Base-by-base conservation (phyloP, 1,140 invertebrate species). In the Eubasilissa regina region DNA sequence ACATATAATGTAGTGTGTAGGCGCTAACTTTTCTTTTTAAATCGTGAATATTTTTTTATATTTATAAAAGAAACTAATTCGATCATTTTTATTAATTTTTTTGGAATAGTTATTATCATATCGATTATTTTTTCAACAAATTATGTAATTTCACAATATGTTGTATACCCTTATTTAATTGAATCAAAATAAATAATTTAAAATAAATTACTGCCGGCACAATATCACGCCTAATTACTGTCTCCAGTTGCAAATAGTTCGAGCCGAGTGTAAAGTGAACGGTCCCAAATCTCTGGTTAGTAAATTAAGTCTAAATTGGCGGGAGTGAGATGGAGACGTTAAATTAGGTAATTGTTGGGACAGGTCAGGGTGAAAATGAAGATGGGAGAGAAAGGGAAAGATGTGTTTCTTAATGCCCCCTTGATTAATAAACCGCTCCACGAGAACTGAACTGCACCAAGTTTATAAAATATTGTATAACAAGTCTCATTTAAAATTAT, bases 281-380 rank as follows among this genome's bases (percentile, higher is more conserved):
- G 75, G 64, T 55, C 48, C 44, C 64, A 64, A n/a, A 68, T 15
- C 62, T 77, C 47, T 75, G 64, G 60, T 72, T 68, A 73, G 60
- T 64, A 83, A 83, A 83, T 83, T 79, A 83, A 78, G 76, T 56
- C 79, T 76, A 70, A 70, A 48, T 55, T 75, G 77, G 78, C 44
- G 53, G 47, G 76, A 81, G 72, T 13, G 80, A 55, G 75, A 81
- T 75, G 75, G 78, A 82, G 75, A 80, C 75, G 77, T 66, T 77
- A 80, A 83, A 83, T 83, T 78, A 80, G 62, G 79, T 76, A 78
- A 83, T 80, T 83, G 81, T 83, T 83, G 76, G 76, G 76, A 70
- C 55, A 83, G 81, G 78, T 80, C 79, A 58, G 19, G 78, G 77
- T 80, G 81, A 56, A 79, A 77, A 79, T 82, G 78, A 78, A 79